A percentile compares a stretch with the other conserved stretches of the same genome.
phyloP scores from a whole-genome alignment of 2,113 vertebrate genomes.

The Calidris pugnax region DNA sequence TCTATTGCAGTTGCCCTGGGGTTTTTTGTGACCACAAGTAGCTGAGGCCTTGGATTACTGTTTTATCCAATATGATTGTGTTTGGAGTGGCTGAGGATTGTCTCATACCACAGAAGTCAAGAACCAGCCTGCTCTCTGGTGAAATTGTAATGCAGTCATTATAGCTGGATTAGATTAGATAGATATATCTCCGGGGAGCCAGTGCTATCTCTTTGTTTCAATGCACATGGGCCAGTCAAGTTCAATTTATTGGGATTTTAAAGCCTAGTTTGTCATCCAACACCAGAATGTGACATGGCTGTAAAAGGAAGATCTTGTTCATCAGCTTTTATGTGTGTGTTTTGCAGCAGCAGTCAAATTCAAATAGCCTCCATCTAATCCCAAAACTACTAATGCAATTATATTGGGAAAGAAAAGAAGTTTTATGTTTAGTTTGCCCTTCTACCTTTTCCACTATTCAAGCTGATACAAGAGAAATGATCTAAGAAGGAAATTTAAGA shows the following conservation, averaged over 20 bases:
- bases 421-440: constrained; percentile 6
- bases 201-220: not conserved
- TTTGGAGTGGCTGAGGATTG: not conserved
- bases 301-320: constrained; percentile 17
- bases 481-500: not conserved
- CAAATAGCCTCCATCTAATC: not conserved
- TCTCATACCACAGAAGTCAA: constrained; percentile 10
- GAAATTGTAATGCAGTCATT: not conserved
- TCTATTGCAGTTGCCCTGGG: not conserved
- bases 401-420: not conserved
- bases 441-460: not conserved
- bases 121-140: not conserved
- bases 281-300: constrained; percentile 3
- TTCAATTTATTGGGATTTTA: constrained; percentile 46
- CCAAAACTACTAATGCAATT: constrained; percentile 22
- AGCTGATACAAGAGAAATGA: not conserved
- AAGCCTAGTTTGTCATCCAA: constrained; percentile 30
- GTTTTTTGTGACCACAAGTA: constrained; percentile 12
- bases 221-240: constrained; percentile 8
- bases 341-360: constrained; percentile 21
- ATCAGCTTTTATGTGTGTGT: constrained; percentile 17
- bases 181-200: constrained; percentile 9
- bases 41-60: not conserved
- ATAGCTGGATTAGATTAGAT: constrained; percentile 24
- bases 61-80: not conserved